Evolutionary conservation across 2,797 vertebrate species (phyloP).

Genomic region (Sebastes nivosus): DNA sequence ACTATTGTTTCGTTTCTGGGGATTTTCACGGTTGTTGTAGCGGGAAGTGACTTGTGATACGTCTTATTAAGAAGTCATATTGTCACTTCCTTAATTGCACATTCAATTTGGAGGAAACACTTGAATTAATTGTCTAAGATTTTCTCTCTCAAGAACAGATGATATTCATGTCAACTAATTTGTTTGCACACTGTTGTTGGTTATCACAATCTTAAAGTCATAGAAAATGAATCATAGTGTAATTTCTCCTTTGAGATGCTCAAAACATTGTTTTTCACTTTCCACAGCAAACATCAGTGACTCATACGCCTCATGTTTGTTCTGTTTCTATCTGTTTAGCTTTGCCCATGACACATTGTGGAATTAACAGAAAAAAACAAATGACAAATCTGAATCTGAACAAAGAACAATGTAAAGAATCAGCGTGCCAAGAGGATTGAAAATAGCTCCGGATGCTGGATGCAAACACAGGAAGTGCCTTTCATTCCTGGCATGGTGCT

Average conservation of each 20-base stretch:
- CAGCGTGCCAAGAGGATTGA: conserved; percentile 7
- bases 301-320: conserved; percentile 39
- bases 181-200: not conserved
- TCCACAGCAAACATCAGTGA: conserved; percentile 17
- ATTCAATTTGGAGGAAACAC: not conserved
- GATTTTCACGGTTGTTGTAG: not conserved
- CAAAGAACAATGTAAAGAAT: conserved; percentile 46
- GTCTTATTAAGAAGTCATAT: not conserved
- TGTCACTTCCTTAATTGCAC: not conserved
- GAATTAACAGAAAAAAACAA: conserved; percentile 41
- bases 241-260: conserved; percentile 21
- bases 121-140: not conserved
- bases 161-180: not conserved
- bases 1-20: not conserved
- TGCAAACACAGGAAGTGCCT: conserved; percentile 34
- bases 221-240: conserved; percentile 13
- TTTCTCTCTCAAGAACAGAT: not conserved
- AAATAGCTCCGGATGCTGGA: conserved; percentile 36
- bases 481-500: conserved; percentile 3
- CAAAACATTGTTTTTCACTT: conserved; percentile 25
- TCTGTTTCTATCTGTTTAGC: conserved; percentile 6
- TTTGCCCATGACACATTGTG: conserved; percentile 25
- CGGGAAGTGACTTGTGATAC: not conserved
- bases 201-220: not conserved
- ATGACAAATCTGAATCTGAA: conserved; percentile 23